These are phyloP conservation scores for Myotis findleyi DNA, from an alignment of 2,797 vertebrate genomes.

Conservation along the genomic window DNA sequence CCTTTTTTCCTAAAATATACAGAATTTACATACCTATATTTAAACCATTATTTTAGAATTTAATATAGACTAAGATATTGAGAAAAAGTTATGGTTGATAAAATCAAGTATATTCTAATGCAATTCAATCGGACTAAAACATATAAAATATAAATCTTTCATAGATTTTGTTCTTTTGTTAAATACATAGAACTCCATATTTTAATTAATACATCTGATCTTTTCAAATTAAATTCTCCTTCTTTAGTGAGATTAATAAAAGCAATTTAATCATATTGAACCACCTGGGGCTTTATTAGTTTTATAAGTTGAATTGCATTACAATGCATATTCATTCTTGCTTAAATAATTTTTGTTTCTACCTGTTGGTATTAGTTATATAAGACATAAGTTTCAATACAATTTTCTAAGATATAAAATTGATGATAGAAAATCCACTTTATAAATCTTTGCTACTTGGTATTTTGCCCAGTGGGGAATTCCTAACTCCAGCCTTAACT, in stretches of 20 bases:
- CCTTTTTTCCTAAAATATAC: background rate
- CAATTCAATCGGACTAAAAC: background rate
- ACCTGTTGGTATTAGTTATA: background rate
- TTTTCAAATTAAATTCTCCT: constrained; percentile 58
- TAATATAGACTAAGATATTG: background rate
- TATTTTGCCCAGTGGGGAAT: background rate
- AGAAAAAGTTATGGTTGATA: background rate
- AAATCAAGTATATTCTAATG: background rate
- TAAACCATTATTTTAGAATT: background rate
- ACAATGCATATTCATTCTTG: constrained; percentile 37
- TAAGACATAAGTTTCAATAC: background rate
- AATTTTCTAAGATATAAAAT: background rate
- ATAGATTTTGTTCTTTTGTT: background rate
- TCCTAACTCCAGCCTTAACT: background rate
- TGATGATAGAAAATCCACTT: background rate
- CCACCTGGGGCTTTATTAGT: constrained; percentile 33
- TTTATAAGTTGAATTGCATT: constrained; percentile 53
- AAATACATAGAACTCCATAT: background rate
- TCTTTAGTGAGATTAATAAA: constrained; percentile 35
- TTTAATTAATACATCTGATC: constrained; percentile 25
- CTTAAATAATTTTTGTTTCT: constrained; percentile 9
- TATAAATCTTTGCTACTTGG: background rate
- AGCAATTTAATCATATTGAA: constrained; percentile 43
- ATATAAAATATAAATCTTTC: background rate
- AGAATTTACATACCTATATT: background rate